Percentiles rank a stretch among this genome's conserved stretches.
phyloP scores from a whole-genome alignment of 2,113 vertebrate genomes.

The Ptilorrhoa leucosticta region DNA sequence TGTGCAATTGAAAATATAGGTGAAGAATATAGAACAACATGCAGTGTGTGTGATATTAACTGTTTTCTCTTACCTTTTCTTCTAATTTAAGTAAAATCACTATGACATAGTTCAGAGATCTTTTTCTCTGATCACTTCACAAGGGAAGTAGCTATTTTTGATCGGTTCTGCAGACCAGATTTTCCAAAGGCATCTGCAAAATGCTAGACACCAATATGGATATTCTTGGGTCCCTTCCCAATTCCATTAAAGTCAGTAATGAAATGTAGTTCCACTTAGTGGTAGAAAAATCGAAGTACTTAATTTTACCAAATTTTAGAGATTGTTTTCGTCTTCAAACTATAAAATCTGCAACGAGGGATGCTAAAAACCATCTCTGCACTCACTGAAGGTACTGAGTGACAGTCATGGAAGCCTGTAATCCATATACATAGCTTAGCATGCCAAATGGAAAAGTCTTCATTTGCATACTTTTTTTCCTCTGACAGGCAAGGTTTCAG shows the following conservation, averaged over 20 bases:
- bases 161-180: not conserved
- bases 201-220: not conserved
- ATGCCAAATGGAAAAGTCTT: not conserved
- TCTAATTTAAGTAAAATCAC: not conserved
- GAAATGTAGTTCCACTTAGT: not conserved
- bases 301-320: not conserved
- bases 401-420: not conserved
- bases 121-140: not conserved
- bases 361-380: not conserved
- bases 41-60: not conserved
- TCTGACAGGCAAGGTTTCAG: not conserved
- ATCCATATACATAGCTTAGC: not conserved
- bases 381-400: not conserved
- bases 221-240: not conserved
- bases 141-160: not conserved
- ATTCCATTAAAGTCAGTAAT: not conserved
- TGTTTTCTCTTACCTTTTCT: not conserved
- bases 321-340: not conserved
- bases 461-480: not conserved
- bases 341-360: not conserved
- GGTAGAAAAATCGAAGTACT: not conserved
- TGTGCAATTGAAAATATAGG: not conserved
- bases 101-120: not conserved
- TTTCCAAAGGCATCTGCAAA: conserved; percentile 1
- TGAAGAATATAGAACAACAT: not conserved